A percentile compares a stretch with the other conserved stretches of the same genome.
These are phyloP conservation scores for rabbit (Oryctolagus cuniculus) DNA, from an alignment of 2,113 vertebrate species.

Conservation along the genomic window mOryCun1.1 NC_091439.1:81331501-81332000, in stretches of 20 bases:
- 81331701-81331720: not conserved
- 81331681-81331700: not conserved
- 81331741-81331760: not conserved
- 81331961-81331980: not conserved
- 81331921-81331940: not conserved
- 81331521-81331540: not conserved
- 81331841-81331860: not conserved
- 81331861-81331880: not conserved
- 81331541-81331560: not conserved
- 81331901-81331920: not conserved
- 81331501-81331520: not conserved
- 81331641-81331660: not conserved
- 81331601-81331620: not conserved
- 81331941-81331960: not conserved
- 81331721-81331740: not conserved
- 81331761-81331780: not conserved
- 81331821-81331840: not conserved
- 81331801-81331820: not conserved
- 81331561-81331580: conserved; percentile 46
- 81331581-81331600: conserved; percentile 3
- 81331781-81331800: not conserved
- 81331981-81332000: not conserved
- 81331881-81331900: not conserved
- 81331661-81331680: not conserved
- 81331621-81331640: not conserved